Base-by-base conservation (phyloP, 2,797 vertebrate genomes). In the Sebastes kiyomatsui region DNA sequence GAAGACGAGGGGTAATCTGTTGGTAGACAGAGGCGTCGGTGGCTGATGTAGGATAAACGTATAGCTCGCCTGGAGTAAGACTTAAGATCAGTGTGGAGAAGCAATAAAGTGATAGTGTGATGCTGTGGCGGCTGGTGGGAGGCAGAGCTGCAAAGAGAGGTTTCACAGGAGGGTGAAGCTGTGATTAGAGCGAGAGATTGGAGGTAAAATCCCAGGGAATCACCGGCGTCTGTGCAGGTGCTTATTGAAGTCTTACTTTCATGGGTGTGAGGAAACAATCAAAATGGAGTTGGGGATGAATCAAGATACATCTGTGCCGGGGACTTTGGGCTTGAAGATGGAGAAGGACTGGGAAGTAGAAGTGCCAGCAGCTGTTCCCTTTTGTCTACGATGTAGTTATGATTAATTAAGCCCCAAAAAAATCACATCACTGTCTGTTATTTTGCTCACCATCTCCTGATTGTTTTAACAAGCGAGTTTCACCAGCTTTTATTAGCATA, bases 131-230 rank as follows among this genome's bases (percentile, higher is more conserved):
- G 65, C 35, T 46, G 90, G 70, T 56, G 72, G 80, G 76, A 59
- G 80, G 70, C 49, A 77, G 75, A 59, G 58, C 27, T 27, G 56
- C 67, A 16, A 67, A 28, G 81, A 83, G 68, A 67, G 74, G 67
- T 76, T 90, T 85, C 77, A 75, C 69, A 72, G 67, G 70, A 77
- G 77, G 87, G 77, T 58, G 85, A 87, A 83, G 80, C 83, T 84
- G 86, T 92, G 92, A 94, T 94, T 88, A 93, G 85, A 88, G 80
- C 0, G n/a, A 72, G 86, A 90, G 90, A 92, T 90, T 86, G 88
- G 56, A 87, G 83, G 81, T 76, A 78, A 88, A 87, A 80, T 91
- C 90, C 83, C 86, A 67, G 79, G 87, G 85, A 92, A 83, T 87
- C 82, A 80, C 75, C 23, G 0, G 62, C 14, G 27, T 86, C 83